Base-by-base conservation (phyloP, 2,888 invertebrate genomes). In the Helleia helle region DNA sequence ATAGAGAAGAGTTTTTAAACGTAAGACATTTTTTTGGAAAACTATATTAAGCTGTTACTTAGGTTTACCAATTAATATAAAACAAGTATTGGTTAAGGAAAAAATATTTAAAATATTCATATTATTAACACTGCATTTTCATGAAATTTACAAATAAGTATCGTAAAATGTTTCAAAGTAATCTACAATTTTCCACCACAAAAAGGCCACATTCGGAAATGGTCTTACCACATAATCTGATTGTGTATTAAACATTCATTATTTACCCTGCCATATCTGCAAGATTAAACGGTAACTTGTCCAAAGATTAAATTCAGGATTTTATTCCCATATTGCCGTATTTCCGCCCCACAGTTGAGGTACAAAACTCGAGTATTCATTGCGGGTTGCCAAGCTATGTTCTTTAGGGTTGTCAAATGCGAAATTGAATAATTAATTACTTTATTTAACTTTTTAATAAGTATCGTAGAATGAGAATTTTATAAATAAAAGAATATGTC, bases 231-330 rank as follows among this genome's bases (percentile, higher is more conserved):
- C 76, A 69, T 62, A 68, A 65, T 62, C 60, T 70, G 67, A 74
- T 77, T 71, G 71, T 68, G 66, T 70, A 67, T 62, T 61, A 71
- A 64, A 64, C 68, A 81, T 81, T 74, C 76, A 80, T 74, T 80
- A 83, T 83, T 80, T 69, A 76, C 67, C 62, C 61, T 62, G 66
- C 75, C 68, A 74, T 79, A 77, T 77, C 74, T 34, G 34, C 18
- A 31, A 40, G 76, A 81, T 80, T 83, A 80, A 83, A 74, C 68
- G 69, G 67, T 63, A 66, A 75, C 74, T 79, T 73, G 73, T 65
- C 65, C 66, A 69, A 68, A 81, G 80, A 81, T 81, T 81, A 80
- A 83, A 79, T 75, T 75, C 73, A 59, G 77, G 71, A 73, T 79
- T 81, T 80, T 79, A 79, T 79, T 76, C 72, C 71, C 69, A 76